These are phyloP conservation scores for Idaea biselata DNA, from an alignment of 2,888 invertebrate species.

Conservation along the genomic window DNA sequence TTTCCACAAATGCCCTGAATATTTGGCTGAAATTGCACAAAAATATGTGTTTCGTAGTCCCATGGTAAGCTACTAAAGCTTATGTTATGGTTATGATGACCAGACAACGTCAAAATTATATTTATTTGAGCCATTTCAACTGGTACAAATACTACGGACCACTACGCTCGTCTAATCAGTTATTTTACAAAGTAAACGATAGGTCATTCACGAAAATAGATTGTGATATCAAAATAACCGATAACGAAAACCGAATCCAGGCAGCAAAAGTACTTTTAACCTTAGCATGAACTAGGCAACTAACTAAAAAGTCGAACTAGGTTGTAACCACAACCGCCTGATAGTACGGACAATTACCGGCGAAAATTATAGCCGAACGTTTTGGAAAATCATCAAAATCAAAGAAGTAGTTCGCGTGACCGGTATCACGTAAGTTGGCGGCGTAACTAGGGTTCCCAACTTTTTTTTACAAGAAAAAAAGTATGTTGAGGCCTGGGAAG, in stretches of 20 bases:
- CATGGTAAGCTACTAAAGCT: too few relatives aligned
- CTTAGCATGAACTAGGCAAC: background rate
- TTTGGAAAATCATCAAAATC: conserved; percentile 52
- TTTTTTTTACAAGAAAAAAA: too few relatives aligned
- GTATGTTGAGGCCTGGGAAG: too few relatives aligned
- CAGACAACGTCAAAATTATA: too few relatives aligned
- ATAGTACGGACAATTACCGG: conserved; percentile 39
- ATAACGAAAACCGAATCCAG: background rate
- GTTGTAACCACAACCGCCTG: conserved; percentile 30
- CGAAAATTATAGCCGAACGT: conserved; percentile 44
- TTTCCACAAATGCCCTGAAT: too few relatives aligned
- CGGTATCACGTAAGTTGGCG: conserved; percentile 48
- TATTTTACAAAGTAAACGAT: background rate
- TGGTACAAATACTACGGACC: background rate
- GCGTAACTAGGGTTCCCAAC: too few relatives aligned
- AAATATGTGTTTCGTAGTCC: too few relatives aligned
- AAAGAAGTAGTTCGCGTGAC: conserved; percentile 53
- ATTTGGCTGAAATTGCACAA: too few relatives aligned
- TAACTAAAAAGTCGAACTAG: background rate
- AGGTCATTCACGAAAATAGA: background rate
- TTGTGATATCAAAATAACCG: background rate
- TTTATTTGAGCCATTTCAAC: too few relatives aligned
- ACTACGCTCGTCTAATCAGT: background rate
- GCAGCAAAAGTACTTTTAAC: background rate
- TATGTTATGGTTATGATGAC: too few relatives aligned